Conservation (phyloP, 2,113 vertebrate genomes). For the Oryzias curvinotus region DNA sequence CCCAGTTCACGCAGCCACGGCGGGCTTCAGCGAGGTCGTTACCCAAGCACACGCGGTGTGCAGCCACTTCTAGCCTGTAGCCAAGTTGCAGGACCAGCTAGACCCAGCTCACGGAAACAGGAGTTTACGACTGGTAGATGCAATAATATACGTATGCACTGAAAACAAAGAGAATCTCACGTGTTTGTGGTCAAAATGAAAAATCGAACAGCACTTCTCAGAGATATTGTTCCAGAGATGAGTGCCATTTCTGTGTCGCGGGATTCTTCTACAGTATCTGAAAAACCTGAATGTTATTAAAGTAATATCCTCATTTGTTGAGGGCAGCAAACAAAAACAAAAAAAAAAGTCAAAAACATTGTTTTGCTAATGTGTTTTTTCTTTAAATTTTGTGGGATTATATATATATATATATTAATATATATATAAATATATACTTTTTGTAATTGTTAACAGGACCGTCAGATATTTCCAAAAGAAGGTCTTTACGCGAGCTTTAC, state of each 20-base stretch:
- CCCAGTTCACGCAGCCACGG: conserved; percentile 61
- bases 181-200: conserved; percentile 56
- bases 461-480: conserved; percentile 78
- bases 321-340: conserved; percentile 39
- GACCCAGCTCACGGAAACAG: not conserved
- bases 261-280: conserved; percentile 64
- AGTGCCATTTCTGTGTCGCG: conserved; percentile 67
- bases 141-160: conserved; percentile 82
- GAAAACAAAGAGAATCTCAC: conserved; percentile 69
- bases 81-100: not conserved
- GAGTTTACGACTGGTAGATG: conserved; percentile 74
- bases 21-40: conserved; percentile 72
- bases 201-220: conserved; percentile 55
- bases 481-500: conserved; percentile 88
- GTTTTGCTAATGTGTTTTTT: conserved; percentile 46
- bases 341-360: conserved; percentile 55
- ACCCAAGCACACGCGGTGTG: conserved; percentile 23
- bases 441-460: conserved; percentile 79
- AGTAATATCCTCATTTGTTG: conserved; percentile 64
- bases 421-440: conserved; percentile 50
- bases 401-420: conserved; percentile 45
- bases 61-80: not conserved
- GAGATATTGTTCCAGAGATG: conserved; percentile 47
- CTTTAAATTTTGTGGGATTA: conserved; percentile 54
- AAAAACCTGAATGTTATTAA: conserved; percentile 73